A percentile compares a stretch with the other conserved stretches of the same genome.
These are phyloP conservation scores for Pollenia griseotomentosa DNA, from an alignment of 2,888 invertebrate genomes.

Conservation along the genomic window DNA sequence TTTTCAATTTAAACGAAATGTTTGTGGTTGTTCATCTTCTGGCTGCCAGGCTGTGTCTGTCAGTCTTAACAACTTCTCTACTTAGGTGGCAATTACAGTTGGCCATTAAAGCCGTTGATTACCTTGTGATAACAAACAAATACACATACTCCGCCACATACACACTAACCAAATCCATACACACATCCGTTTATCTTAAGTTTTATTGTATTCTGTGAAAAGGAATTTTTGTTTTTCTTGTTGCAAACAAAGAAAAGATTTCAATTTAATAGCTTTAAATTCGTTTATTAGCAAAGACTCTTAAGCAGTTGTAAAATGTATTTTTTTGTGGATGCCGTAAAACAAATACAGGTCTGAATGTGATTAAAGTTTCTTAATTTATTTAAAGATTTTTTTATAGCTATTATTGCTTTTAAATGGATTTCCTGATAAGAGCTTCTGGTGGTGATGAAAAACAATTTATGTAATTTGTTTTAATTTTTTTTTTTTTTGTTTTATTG, in stretches of 20 bases:
- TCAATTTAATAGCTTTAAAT: constrained; percentile 47
- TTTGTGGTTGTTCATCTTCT: not conserved
- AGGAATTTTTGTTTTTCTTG: constrained; percentile 2
- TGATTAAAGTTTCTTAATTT: constrained; percentile 41
- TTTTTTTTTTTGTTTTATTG: not conserved
- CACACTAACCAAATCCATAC: not conserved
- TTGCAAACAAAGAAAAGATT: constrained; percentile 7
- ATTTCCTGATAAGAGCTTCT: constrained; percentile 27
- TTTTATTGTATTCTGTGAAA: constrained; percentile 26
- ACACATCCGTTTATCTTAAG: not conserved
- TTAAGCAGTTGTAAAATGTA: constrained; percentile 3
- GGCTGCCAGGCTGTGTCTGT: not conserved
- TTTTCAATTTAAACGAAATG: constrained; percentile 13
- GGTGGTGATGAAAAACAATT: not conserved
- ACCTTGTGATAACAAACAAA: constrained; percentile 28
- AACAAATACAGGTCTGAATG: not conserved
- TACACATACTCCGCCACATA: not conserved
- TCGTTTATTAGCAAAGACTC: constrained; percentile 48
- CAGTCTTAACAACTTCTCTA: constrained; percentile 34
- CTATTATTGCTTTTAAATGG: constrained; percentile 43
- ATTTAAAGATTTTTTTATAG: constrained; percentile 37
- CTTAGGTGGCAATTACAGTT: constrained; percentile 68
- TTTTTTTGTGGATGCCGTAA: not conserved
- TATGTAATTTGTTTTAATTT: not conserved
- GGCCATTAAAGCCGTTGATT: constrained; percentile 63